Evolutionary conservation across 2,888 invertebrate genomes (phyloP), one percentile per base, ranked within the genome.

Genomic region (Ophioninae sp.): DNA sequence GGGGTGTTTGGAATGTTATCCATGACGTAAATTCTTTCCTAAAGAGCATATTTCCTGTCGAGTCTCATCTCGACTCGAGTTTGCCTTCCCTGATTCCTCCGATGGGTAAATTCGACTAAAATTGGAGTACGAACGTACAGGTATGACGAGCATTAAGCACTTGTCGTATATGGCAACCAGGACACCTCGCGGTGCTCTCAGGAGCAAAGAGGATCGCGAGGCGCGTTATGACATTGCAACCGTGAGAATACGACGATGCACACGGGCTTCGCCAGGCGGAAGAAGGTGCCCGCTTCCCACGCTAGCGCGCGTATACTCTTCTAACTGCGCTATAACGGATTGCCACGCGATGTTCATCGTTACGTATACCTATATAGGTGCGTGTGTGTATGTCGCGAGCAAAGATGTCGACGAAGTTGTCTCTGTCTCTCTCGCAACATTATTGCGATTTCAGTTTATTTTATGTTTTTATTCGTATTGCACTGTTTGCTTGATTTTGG

Each of bases 241-340:
- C 92, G 92, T 91, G 92, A 92, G 91, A 91, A 91, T 91, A 88
- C 81, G 83, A 85, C 85, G 84, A 86, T 85, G 85, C 85, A 41
- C 44, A 67, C 37, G 83, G 68, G 68, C 71, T 78, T 81, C 85
- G 71, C 83, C 85, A 85, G 82, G 89, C 91, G 91, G 91, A 91
- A 91, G 91, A 88, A 90, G 88, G 82, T 88, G 86, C 88, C 83
- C 87, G 88, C 91, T 91, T 91, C 91, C 91, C 91, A 91, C 91
- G 91, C 90, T 90, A 20, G 63, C 69, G 69, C 78, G 68, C 37
- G 71, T n/a, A 22, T 67, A 67, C 86, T 76, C 85, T 86, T 86
- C 90, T 90, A 91, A 87, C 88, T 88, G 90, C 91, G 88, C 91
- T 88, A 90, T 91, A 91, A 91, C 91, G 91, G 91, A 86, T 89